phyloP scores from a whole-genome alignment of 2,113 vertebrate species.

The Myotis brandtii region DNA sequence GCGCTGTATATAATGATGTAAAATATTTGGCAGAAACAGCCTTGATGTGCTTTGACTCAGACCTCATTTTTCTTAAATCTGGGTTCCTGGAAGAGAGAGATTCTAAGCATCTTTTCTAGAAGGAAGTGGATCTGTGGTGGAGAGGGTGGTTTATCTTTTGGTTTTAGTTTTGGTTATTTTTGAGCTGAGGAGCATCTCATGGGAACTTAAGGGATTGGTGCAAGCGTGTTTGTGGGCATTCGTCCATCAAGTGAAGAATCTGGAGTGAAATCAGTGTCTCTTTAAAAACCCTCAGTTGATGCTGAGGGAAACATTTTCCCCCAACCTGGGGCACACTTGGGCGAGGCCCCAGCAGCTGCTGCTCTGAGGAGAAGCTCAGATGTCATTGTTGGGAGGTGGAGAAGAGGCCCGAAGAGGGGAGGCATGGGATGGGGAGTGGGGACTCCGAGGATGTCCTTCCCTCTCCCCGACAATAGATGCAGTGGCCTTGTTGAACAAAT shows the following conservation, averaged over 20 bases:
- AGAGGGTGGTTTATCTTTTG: not conserved
- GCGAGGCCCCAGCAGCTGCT: no score
- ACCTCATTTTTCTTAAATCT: not conserved
- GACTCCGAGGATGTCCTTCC: not conserved
- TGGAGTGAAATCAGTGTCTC: not conserved
- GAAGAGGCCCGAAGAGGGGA: not conserved
- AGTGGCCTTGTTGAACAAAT: slow-evolving; percentile 8
- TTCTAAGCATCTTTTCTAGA: not conserved
- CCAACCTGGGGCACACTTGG: not conserved
- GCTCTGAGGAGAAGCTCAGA: not conserved
- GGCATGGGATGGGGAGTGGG: no score
- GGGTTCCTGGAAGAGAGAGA: not conserved
- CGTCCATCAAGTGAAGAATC: not conserved
- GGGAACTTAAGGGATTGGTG: not conserved
- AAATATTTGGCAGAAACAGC: not conserved
- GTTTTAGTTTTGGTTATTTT: not conserved
- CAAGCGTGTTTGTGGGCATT: not conserved
- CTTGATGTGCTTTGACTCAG: not conserved
- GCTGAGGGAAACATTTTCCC: not conserved
- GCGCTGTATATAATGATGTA: not conserved
- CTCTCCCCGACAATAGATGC: not conserved
- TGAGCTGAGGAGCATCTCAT: not conserved
- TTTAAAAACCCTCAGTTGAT: not conserved
- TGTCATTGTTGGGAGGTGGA: rapidly evolving
- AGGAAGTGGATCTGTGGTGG: not conserved